Conservation (phyloP, 2,888 invertebrate genomes). For the Pammene fasciana region DNA sequence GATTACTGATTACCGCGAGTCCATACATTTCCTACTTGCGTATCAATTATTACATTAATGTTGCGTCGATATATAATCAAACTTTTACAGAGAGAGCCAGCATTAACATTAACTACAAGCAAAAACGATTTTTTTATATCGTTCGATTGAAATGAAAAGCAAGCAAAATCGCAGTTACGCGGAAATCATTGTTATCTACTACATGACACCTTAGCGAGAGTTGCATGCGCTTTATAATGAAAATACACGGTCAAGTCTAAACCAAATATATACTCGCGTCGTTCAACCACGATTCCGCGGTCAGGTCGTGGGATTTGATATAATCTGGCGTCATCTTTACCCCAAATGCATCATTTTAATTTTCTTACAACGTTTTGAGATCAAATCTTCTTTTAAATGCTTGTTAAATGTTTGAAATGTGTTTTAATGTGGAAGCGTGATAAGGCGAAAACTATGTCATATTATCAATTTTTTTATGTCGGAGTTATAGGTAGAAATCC, state of each 20-base stretch:
- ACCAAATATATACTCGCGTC: constrained; percentile 14
- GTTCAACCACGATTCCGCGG: constrained; percentile 14
- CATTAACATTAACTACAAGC: not conserved
- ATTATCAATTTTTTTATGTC: too few species aligned
- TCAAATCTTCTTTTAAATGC: constrained; percentile 7
- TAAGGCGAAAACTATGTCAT: too few species aligned
- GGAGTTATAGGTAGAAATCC: too few species aligned
- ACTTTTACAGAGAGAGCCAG: not conserved
- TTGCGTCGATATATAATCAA: not conserved
- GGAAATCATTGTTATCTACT: too few species aligned
- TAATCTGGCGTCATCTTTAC: constrained; percentile 20
- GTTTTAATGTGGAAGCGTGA: not conserved
- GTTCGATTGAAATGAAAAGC: not conserved
- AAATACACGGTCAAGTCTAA: constrained; percentile 1
- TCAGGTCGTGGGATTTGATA: constrained; percentile 29
- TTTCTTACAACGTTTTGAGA: constrained; percentile 11
- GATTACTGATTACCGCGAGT: not conserved
- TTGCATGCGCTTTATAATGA: not conserved
- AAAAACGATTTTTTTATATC: not conserved
- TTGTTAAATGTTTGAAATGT: not conserved
- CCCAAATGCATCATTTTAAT: constrained; percentile 17
- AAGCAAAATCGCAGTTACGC: not conserved
- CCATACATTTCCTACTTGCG: not conserved
- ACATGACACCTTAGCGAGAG: not conserved
- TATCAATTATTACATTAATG: not conserved